Conservation (phyloP, 2,797 vertebrate genomes). For the Danio aesculapii region DNA sequence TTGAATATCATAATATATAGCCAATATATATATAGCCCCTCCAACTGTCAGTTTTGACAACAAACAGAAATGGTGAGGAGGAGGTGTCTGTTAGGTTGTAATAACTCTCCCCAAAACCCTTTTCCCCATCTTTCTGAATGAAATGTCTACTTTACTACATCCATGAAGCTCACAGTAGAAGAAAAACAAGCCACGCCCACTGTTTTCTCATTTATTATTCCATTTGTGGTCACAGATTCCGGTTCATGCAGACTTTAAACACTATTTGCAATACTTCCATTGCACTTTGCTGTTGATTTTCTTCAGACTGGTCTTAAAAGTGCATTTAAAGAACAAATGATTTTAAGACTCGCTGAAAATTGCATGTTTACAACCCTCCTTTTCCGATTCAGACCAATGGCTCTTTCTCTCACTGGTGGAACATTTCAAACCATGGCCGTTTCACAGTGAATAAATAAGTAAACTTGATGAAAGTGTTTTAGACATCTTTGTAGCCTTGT, state of each 20-base stretch:
- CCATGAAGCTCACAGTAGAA: too few relatives aligned
- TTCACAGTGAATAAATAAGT: constrained; percentile 12
- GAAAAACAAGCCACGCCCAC: too few relatives aligned
- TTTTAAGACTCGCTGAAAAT: constrained; percentile 31
- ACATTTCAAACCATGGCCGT: constrained; percentile 30
- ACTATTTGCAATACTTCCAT: neutral
- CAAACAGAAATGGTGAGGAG: too few relatives aligned
- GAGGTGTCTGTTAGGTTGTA: too few relatives aligned
- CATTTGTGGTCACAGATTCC: too few relatives aligned
- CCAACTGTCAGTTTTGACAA: too few relatives aligned
- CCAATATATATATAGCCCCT: too few relatives aligned
- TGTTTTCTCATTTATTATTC: too few relatives aligned
- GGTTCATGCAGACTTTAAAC: neutral
- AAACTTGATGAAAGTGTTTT: neutral
- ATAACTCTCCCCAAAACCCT: too few relatives aligned
- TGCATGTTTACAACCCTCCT: neutral
- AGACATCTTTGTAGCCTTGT: neutral
- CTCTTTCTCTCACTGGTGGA: neutral
- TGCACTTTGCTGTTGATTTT: constrained; percentile 30
- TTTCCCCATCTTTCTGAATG: too few relatives aligned
- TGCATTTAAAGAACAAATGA: constrained; percentile 20
- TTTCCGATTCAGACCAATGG: constrained; percentile 5
- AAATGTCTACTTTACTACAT: too few relatives aligned
- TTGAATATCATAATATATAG: too few relatives aligned
- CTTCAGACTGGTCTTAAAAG: constrained; percentile 8